Conservation (phyloP, 1,140 invertebrate species). For the Eurytemora carolleeae region DNA sequence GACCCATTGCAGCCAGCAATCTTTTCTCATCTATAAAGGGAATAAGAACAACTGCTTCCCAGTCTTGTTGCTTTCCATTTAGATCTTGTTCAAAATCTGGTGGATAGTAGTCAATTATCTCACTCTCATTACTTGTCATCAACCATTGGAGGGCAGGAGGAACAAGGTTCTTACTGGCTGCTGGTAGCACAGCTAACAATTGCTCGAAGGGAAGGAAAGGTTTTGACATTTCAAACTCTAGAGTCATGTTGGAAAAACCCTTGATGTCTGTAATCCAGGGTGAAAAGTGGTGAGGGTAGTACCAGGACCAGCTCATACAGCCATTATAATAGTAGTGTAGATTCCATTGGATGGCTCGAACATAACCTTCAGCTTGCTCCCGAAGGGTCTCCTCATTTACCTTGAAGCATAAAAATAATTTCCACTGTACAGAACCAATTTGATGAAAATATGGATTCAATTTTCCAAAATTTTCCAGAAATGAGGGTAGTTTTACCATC, state of each 20-base stretch:
- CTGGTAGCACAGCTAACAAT: slow-evolving; percentile 70
- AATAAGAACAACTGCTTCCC: slow-evolving; percentile 92
- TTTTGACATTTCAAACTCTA: slow-evolving; percentile 46
- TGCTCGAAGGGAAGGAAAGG: slow-evolving; percentile 91
- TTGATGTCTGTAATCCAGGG: slow-evolving; percentile 84
- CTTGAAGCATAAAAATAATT: slow-evolving; percentile 16
- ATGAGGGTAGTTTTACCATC: too few species aligned
- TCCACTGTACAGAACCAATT: too few species aligned
- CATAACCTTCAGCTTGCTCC: slow-evolving; percentile 66
- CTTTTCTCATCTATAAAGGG: slow-evolving; percentile 79
- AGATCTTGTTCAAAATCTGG: slow-evolving; percentile 54
- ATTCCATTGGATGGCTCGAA: slow-evolving; percentile 87
- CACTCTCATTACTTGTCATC: slow-evolving; percentile 57
- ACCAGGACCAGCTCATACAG: slow-evolving; percentile 92
- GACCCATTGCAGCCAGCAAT: slow-evolving; percentile 52
- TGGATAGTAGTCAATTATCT: slow-evolving; percentile 76
- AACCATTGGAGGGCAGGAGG: slow-evolving; percentile 48
- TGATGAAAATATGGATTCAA: slow-evolving; percentile 17
- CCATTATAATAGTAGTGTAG: slow-evolving; percentile 90
- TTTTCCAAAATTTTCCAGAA: too few species aligned
- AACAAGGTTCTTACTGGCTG: slow-evolving; percentile 31
- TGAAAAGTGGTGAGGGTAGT: slow-evolving; percentile 86
- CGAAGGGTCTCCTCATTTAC: slow-evolving; percentile 45
- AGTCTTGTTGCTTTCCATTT: slow-evolving; percentile 77
- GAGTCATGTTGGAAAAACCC: slow-evolving; percentile 24